Conservation (phyloP, 2,888 invertebrate genomes). For the Erpobdella octoculata region DNA sequence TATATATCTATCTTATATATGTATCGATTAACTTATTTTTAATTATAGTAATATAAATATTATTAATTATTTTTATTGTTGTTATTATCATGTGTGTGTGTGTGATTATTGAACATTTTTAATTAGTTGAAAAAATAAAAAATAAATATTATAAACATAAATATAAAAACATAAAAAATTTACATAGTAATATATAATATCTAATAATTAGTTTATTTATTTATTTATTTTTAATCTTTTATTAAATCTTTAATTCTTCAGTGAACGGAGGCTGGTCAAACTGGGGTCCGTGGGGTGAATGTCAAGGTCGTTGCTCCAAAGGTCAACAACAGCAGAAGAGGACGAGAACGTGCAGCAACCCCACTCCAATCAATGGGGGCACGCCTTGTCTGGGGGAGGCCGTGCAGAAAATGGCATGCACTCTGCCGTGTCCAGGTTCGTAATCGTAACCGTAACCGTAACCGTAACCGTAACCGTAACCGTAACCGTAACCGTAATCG, state of each 20-base stretch:
- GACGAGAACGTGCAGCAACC: constrained; percentile 14
- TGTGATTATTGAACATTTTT: no score
- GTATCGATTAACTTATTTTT: no score
- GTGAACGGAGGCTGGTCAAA: constrained; percentile 17
- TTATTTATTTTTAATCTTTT: neutral
- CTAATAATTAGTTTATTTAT: neutral
- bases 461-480: neutral
- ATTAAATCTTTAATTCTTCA: neutral
- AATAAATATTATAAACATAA: no score
- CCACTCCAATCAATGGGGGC: constrained; percentile 23
- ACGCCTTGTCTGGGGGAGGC: constrained; percentile 25
- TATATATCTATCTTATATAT: no score
- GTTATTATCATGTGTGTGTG: no score
- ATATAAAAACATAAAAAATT: no score
- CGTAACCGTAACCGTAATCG: constrained; percentile 11
- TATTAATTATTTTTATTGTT: no score
- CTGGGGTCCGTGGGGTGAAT: constrained; percentile 15
- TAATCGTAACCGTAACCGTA: no score
- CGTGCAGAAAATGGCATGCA: constrained; percentile 23
- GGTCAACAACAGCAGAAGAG: constrained; percentile 17
- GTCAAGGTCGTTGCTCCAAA: constrained; percentile 4
- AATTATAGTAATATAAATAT: no score
- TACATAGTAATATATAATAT: no score
- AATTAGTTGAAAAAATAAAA: no score
- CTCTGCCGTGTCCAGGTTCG: constrained; percentile 13